Conservation (phyloP, 2,888 invertebrate species). For the Nymphalis polychloros region DNA sequence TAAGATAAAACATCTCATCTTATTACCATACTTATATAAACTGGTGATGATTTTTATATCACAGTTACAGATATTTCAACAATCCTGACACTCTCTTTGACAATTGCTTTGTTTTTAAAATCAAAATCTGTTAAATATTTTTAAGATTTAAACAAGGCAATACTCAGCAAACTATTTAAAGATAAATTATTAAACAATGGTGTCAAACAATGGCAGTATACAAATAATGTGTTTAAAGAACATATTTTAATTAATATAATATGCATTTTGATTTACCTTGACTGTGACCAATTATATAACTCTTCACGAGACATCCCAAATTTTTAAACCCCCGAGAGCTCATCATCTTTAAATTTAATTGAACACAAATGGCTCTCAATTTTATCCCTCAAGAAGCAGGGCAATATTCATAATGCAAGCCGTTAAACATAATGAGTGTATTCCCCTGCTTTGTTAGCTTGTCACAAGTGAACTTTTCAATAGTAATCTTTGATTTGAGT, state of each 20-base stretch:
- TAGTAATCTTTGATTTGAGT: conserved; percentile 4
- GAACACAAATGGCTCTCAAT: conserved; percentile 62
- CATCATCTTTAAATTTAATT: conserved; percentile 51
- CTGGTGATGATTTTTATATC: conserved; percentile 48
- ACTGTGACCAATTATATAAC: conserved; percentile 57
- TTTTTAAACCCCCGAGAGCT: conserved; percentile 68
- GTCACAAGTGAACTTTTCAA: conserved; percentile 59
- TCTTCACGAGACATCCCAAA: conserved; percentile 79
- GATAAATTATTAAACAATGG: not conserved
- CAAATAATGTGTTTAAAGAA: not conserved
- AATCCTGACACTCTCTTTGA: conserved; percentile 13
- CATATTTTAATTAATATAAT: conserved; percentile 1
- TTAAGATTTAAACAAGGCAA: not conserved
- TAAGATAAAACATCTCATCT: conserved; percentile 39
- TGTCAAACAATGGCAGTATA: conserved; percentile 4
- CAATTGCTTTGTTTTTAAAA: no score
- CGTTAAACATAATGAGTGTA: conserved; percentile 60
- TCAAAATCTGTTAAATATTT: no score
- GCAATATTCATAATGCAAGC: conserved; percentile 68
- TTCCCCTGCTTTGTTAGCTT: conserved; percentile 59
- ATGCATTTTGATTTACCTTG: conserved; percentile 3
- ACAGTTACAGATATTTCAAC: conserved; percentile 48
- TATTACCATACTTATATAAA: conserved; percentile 38
- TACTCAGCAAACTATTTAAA: no score
- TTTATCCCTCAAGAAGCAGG: conserved; percentile 60